These are phyloP conservation scores for Synchiropus splendidus DNA, from an alignment of 2,113 vertebrate genomes.

Conservation along the genomic window DNA sequence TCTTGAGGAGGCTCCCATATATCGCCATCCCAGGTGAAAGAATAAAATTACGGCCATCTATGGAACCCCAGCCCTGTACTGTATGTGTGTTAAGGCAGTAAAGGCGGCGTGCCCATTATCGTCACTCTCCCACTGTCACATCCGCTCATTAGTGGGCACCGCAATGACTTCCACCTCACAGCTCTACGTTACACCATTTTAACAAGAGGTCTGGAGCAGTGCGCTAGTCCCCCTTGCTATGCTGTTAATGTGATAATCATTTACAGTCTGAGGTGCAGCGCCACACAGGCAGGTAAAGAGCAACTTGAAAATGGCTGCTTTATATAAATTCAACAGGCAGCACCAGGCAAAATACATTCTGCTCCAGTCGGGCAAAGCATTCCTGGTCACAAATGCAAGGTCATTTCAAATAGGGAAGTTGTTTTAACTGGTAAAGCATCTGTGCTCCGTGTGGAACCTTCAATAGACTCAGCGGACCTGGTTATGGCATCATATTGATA, in stretches of 20 bases:
- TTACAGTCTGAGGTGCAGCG: conserved; percentile 22
- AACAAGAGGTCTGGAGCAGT: conserved; percentile 49
- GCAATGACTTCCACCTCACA: conserved; percentile 48
- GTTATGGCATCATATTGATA: no score
- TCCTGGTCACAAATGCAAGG: conserved; percentile 20
- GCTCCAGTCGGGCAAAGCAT: background rate
- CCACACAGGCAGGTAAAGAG: conserved; percentile 17
- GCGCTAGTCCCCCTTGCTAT: conserved; percentile 30
- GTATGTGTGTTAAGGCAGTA: conserved; percentile 28
- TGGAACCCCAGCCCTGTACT: conserved; percentile 16
- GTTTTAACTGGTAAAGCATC: no score
- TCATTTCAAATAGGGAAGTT: no score
- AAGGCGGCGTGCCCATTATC: conserved; percentile 39
- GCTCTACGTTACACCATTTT: conserved; percentile 31
- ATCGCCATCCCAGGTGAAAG: no score
- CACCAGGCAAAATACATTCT: no score
- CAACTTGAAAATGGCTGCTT: conserved; percentile 26
- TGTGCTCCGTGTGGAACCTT: no score
- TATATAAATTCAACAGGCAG: conserved; percentile 20
- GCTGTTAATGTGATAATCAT: conserved; percentile 50
- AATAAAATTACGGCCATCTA: background rate
- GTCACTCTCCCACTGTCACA: conserved; percentile 35
- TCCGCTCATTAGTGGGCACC: conserved; percentile 47
- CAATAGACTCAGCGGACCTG: no score
- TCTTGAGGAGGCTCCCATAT: no score